These are phyloP conservation scores for Ciconia boyciana DNA, from an alignment of 2,113 vertebrate genomes.

Conservation along the genomic window DNA sequence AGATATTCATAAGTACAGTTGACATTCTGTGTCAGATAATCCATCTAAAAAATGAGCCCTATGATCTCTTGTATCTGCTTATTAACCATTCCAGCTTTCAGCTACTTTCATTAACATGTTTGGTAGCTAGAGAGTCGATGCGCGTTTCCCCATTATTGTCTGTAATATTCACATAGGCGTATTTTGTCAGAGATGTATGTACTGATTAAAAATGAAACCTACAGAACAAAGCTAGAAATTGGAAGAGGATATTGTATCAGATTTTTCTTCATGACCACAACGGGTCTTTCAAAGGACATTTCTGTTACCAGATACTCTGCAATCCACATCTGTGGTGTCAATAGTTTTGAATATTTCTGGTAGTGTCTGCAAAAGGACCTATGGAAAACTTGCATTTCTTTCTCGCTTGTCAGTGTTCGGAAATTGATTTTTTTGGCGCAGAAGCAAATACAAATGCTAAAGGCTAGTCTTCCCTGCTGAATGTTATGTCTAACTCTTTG, in stretches of 20 bases:
- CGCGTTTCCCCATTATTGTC: not conserved
- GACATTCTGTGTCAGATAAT: not conserved
- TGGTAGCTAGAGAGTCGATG: not conserved
- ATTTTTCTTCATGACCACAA: not conserved
- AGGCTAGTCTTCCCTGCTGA: not conserved
- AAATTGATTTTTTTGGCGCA: not conserved
- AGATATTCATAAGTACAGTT: not conserved
- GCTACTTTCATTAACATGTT: not conserved
- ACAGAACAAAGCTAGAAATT: not conserved
- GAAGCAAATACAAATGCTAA: not conserved
- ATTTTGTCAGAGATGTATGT: not conserved
- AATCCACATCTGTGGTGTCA: not conserved
- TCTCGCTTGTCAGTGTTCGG: not conserved
- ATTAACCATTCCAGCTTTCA: not conserved
- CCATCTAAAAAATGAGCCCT: not conserved
- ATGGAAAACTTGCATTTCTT: not conserved
- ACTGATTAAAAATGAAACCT: not conserved
- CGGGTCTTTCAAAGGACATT: not conserved
- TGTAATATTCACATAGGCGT: not conserved
- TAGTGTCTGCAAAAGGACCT: not conserved
- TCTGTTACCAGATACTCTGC: not conserved
- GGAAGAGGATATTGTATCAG: not conserved
- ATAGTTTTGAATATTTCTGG: not conserved
- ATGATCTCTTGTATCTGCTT: not conserved
- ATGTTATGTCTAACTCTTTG: not conserved